A percentile compares a stretch with the other conserved stretches of the same genome.
These are phyloP conservation scores for Arctia plantaginis DNA, from an alignment of 2,888 invertebrate genomes.

Conservation along the genomic window DNA sequence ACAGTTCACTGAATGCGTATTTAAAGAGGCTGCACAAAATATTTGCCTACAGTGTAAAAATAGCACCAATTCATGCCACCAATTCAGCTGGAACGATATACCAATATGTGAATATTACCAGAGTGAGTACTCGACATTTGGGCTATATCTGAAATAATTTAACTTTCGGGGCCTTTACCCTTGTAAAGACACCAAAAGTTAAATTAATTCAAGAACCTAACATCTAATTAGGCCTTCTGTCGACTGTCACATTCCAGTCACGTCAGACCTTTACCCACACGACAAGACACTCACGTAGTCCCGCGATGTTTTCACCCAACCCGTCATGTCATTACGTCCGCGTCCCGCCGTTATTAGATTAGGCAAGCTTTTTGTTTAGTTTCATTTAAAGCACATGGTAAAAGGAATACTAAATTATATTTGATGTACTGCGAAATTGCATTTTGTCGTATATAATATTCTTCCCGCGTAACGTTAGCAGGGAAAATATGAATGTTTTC, in stretches of 20 bases:
- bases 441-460: not conserved
- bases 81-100: not conserved
- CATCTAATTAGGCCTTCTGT: slow-evolving; percentile 15
- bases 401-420: not conserved
- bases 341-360: slow-evolving; percentile 21
- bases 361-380: not conserved
- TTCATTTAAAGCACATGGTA: not conserved
- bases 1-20: too few relatives aligned
- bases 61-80: not conserved
- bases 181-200: not conserved
- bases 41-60: not conserved
- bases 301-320: slow-evolving; percentile 31
- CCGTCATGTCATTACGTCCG: slow-evolving; percentile 29
- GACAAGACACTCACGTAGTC: slow-evolving; percentile 16
- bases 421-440: not conserved
- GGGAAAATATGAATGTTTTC: not conserved
- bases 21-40: not conserved
- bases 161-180: too few relatives aligned
- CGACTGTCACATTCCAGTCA: slow-evolving; percentile 19
- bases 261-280: slow-evolving; percentile 14
- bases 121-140: too few relatives aligned
- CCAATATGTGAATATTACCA: not conserved
- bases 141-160: too few relatives aligned
- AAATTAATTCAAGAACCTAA: slow-evolving; percentile 17
- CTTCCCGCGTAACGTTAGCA: not conserved